Base-by-base conservation (phyloP, 1,140 invertebrate genomes). In the Drosophila watanabei region DNA sequence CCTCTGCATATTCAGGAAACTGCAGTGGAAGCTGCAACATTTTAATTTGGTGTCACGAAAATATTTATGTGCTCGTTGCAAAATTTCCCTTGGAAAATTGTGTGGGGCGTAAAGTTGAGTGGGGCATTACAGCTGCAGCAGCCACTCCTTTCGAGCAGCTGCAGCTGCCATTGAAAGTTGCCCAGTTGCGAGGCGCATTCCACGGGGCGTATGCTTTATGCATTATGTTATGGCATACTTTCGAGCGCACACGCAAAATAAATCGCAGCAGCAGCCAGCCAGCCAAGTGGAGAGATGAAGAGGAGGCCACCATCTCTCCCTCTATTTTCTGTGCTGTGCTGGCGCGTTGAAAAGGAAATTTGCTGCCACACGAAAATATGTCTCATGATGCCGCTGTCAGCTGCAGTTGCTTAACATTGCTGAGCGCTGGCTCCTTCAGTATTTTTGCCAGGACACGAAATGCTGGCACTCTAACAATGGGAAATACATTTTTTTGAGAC, bases 191-290 rank as follows among this genome's bases (percentile, higher is more conserved):
- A 18, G 39, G 35, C 30, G 52, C 54, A 49, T 60, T 64, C 43
- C 65, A 86, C 76, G 63, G 75, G 80, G 84, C 83, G 84, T 80
- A 86, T 86, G 66, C 83, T 88, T 83, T 87, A 87, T 87, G 83
- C 84, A 87, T 87, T 87, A 83, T 68, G 65, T 75, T 84, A 84
- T 84, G 71, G 80, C 85, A 87, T 84, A 84, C 84, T 88, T 87
- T 84, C 51, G 58, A 69, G 80, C 80, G 81, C 81, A 80, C 71
- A 71, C 61, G 81, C 76, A 79, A 84, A 84, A 83, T 80, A 84
- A 84, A 83, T 76, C 66, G 58, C 30, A 52, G 58, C 46, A 63
- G 18, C 58, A 63, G 16, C 43, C 35, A 58, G 32, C 56, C 32
- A 39, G 20, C 35, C 54, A n/a, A 57, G 54, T 37, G 24, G 41